Conservation (phyloP, 2,888 invertebrate genomes). For the Aphodius granarius region DNA sequence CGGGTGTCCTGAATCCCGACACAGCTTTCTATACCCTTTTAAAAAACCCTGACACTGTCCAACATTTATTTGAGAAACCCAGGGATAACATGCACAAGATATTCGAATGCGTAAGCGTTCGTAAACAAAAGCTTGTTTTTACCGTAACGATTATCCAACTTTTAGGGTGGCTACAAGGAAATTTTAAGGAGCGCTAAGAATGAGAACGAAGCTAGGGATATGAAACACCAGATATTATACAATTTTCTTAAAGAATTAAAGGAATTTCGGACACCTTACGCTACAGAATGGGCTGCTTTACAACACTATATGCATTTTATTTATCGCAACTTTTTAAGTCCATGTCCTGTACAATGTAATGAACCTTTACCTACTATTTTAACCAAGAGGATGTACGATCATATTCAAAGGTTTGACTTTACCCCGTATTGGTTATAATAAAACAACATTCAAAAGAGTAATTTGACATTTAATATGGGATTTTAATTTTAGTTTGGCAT, state of each 20-base stretch:
- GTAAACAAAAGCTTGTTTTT: background rate
- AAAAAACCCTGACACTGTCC: constrained; percentile 25
- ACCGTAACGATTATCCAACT: background rate
- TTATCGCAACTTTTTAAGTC: constrained; percentile 47
- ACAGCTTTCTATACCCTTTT: constrained; percentile 24
- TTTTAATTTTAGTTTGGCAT: constrained; percentile 45
- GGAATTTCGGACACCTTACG: constrained; percentile 33
- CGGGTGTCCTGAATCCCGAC: constrained; percentile 16
- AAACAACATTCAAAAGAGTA: no score
- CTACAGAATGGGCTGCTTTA: constrained; percentile 44
- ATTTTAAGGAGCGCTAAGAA: constrained; percentile 19
- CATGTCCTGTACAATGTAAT: constrained; percentile 41
- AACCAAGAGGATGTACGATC: constrained; percentile 44
- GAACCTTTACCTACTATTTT: constrained; percentile 44
- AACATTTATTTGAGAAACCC: constrained; percentile 25
- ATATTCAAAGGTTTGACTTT: constrained; percentile 42
- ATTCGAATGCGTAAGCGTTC: constrained; percentile 25
- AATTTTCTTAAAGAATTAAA: constrained; percentile 35
- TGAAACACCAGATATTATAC: constrained; percentile 29
- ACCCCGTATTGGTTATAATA: background rate
- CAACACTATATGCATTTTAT: constrained; percentile 49
- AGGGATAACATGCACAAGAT: constrained; percentile 27
- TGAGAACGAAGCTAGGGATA: constrained; percentile 23
- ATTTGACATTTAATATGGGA: no score
- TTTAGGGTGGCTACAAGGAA: constrained; percentile 27